phyloP scores from a whole-genome alignment of 2,888 invertebrate genomes.

The Microplitis manilae region DNA sequence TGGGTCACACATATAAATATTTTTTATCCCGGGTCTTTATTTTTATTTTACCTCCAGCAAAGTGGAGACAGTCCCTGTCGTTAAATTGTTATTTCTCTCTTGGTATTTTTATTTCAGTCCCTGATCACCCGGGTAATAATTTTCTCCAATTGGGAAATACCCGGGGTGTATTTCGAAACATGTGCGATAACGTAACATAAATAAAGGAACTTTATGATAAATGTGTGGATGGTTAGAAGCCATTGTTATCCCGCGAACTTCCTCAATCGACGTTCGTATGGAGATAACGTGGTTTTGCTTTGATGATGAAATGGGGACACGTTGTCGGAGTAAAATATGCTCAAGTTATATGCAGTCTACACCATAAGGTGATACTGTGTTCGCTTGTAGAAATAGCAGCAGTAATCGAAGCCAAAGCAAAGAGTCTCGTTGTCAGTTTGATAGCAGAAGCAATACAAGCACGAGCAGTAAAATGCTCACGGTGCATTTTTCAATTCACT shows the following conservation, averaged over 20 bases:
- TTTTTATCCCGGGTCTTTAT: background rate
- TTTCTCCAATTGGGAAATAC: background rate
- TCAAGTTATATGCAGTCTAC: background rate
- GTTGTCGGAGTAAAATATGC: background rate
- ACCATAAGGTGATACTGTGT: slow-evolving; percentile 1
- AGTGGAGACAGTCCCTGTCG: background rate
- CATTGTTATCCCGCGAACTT: slow-evolving; percentile 36
- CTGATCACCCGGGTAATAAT: background rate
- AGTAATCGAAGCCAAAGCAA: slow-evolving; percentile 36
- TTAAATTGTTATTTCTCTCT: background rate
- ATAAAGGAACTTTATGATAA: slow-evolving; percentile 35
- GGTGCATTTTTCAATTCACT: background rate
- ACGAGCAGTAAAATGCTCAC: background rate
- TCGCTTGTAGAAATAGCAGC: background rate
- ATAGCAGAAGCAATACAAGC: background rate
- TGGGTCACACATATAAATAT: background rate
- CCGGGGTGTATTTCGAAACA: slow-evolving; percentile 6
- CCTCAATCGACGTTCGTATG: slow-evolving; percentile 34
- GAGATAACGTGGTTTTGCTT: slow-evolving; percentile 26
- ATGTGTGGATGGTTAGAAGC: slow-evolving; percentile 7
- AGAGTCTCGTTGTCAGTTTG: slow-evolving; percentile 9
- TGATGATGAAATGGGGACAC: slow-evolving; percentile 34
- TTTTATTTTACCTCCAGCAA: slow-evolving; percentile 9
- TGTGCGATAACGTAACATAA: slow-evolving; percentile 42
- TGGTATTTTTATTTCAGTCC: too few relatives aligned